phyloP scores from a whole-genome alignment of 2,113 vertebrate genomes.

The Pterophyllum scalare region DNA sequence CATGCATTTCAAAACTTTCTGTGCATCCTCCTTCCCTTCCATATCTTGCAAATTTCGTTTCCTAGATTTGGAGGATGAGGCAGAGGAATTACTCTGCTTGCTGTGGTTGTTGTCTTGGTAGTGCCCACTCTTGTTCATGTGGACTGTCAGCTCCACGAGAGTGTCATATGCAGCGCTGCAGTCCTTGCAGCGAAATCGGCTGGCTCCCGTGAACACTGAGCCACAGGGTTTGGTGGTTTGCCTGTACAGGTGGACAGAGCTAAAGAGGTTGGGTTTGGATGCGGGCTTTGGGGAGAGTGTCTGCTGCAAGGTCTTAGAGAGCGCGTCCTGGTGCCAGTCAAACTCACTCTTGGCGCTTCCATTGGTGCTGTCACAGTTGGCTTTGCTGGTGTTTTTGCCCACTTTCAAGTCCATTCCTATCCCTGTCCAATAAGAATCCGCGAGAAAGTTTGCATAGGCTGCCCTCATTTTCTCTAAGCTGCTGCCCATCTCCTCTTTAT shows the following conservation, averaged over 20 bases:
- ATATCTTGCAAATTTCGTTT: constrained; percentile 95
- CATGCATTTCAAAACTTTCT: constrained; percentile 98
- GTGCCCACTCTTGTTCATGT: constrained; percentile 98
- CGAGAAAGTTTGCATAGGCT: constrained; percentile 96
- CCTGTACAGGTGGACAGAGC: constrained; percentile 94
- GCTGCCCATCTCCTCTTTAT: constrained; percentile 85
- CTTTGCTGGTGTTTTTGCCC: constrained; percentile 86
- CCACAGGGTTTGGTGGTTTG: constrained; percentile 92
- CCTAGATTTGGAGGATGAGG: constrained; percentile 91
- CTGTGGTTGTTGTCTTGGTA: constrained; percentile 97
- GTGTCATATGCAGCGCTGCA: constrained; percentile 98
- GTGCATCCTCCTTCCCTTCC: constrained; percentile 96
- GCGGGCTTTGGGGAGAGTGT: constrained; percentile 87
- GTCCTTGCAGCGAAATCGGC: constrained; percentile 94
- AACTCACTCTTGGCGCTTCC: constrained; percentile 90
- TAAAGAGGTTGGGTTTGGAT: constrained; percentile 95
- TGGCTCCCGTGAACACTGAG: constrained; percentile 93
- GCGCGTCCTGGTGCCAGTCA: constrained; percentile 96
- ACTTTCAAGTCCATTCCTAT: constrained; percentile 93
- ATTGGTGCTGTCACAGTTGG: constrained; percentile 91
- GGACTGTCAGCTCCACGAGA: constrained; percentile 94
- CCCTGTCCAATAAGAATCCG: constrained; percentile 97
- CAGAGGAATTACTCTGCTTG: constrained; percentile 88
- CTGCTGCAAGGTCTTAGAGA: constrained; percentile 96
- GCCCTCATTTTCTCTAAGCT: constrained; percentile 99